Evolutionary conservation across 2,797 vertebrate species (phyloP), one percentile per base, ranked within the genome.

Genomic region (Arctocebus calabarensis): DNA sequence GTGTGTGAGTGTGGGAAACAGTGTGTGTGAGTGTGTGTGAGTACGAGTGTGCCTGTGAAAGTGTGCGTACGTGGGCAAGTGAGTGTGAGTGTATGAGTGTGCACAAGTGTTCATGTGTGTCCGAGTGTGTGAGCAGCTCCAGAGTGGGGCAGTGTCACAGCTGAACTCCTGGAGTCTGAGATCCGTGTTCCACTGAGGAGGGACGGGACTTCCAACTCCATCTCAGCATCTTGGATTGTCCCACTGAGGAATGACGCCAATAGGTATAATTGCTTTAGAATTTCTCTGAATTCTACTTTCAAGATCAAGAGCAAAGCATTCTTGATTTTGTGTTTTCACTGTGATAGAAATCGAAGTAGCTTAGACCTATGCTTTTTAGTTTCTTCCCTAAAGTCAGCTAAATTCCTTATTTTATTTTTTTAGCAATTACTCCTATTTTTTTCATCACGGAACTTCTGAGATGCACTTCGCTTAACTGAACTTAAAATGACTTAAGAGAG

Each of bases 261-360:
- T 40, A 9, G 1, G 66, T 71, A 62, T 45, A 84, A 73, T 78
- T 61, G 52, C 2, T 52, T 95, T 55, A 43, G 7, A 74, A 62
- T 94, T 90, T 82, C 70, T 93, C 62, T 55, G 62, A 48, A 84
- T 37, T 82, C 88, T 73, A 43, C 2, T 27, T 82, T 91, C 55
- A 81, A 29, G 37, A 27, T 34, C 27, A 71, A 84, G 57, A 71
- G 1, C 27, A 83, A n/a, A 34, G 25, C 16, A 75, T 77, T 88
- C 14, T 92, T 91, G 19, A 59, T 34, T 88, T 87, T 95, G 45
- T 71, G 13, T 71, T 91, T 81, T 23, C 22, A 71, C 27, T 81
- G 23, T 84, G 57, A 88, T 37, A 83, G 61, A 79, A 85, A 90
- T 88, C 45, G 32, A 85, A 66, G 62, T 61, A 48, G 5, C 1